phyloP scores from a whole-genome alignment of 92 coral and sea anemone species.

The Actinernus sp. region DNA sequence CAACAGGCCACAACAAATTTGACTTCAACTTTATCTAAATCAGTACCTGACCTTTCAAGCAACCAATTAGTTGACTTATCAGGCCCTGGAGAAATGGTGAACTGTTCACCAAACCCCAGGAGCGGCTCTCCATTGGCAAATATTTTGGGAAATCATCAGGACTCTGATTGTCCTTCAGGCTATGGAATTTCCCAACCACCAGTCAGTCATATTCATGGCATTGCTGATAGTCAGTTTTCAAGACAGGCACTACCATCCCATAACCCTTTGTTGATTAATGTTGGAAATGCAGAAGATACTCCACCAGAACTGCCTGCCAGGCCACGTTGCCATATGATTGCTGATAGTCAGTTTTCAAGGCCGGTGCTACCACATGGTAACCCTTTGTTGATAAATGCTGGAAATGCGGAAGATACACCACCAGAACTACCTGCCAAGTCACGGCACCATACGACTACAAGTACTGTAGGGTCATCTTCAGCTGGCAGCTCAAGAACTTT shows the following conservation, averaged over 20 bases:
- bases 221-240: neutral
- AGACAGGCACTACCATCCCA: neutral
- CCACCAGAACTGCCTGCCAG: neutral
- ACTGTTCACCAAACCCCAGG: too few species aligned
- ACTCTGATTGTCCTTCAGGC: too few species aligned
- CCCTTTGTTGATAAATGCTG: slow-evolving; percentile 12
- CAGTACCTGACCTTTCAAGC: slow-evolving; percentile 56
- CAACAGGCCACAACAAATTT: slow-evolving; percentile 12
- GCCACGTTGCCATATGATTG: slow-evolving; percentile 10
- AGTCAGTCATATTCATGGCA: slow-evolving; percentile 24
- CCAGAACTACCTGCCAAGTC: neutral
- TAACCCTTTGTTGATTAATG: slow-evolving; percentile 21
- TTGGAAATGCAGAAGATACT: slow-evolving; percentile 2
- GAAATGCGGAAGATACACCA: neutral
- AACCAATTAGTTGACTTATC: slow-evolving; percentile 72
- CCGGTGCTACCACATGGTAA: neutral
- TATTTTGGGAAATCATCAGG: too few species aligned
- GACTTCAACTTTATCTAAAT: slow-evolving; percentile 48
- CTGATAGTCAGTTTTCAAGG: neutral
- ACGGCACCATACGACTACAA: slow-evolving; percentile 6
- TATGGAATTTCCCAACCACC: slow-evolving; percentile 25
- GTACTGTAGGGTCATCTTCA: slow-evolving; percentile 1
- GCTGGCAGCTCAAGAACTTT: neutral
- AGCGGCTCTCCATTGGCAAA: too few species aligned
- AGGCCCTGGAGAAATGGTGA: neutral